A percentile compares a stretch with the other conserved stretches of the same genome.
phyloP scores from a whole-genome alignment of 2,888 invertebrate species.

The Ophion costatus region DNA sequence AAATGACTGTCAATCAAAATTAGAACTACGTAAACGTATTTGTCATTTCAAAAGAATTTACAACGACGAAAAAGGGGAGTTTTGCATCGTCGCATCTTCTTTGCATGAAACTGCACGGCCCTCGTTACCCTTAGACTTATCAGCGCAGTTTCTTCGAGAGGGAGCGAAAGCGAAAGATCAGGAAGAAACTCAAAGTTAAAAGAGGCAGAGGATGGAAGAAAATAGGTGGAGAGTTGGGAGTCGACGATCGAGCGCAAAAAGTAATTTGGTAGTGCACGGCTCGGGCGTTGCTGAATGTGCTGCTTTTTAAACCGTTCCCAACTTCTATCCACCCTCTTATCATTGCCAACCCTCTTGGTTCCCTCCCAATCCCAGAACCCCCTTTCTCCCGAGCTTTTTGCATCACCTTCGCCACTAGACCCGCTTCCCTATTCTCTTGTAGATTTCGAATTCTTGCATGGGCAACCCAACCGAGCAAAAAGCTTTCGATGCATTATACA shows the following conservation, averaged over 20 bases:
- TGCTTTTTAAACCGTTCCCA: constrained; percentile 67
- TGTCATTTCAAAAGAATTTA: too few relatives aligned
- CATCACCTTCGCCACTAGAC: constrained; percentile 55
- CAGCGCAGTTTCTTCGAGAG: constrained; percentile 9
- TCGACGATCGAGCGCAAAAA: constrained; percentile 71
- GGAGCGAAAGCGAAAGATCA: constrained; percentile 15
- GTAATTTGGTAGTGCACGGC: constrained; percentile 74
- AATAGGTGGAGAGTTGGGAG: constrained; percentile 65
- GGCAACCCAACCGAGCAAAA: constrained; percentile 30
- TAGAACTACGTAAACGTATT: too few relatives aligned
- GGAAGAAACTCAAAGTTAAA: background rate
- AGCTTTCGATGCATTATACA: background rate
- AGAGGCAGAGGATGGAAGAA: constrained; percentile 35
- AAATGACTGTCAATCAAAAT: too few relatives aligned
- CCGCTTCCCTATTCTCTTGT: constrained; percentile 53
- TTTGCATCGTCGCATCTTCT: constrained; percentile 1
- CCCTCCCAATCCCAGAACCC: constrained; percentile 4
- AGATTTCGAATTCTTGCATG: constrained; percentile 27
- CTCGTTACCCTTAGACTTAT: constrained; percentile 9
- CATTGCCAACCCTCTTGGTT: constrained; percentile 11
- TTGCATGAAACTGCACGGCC: background rate
- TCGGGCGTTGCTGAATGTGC: constrained; percentile 73
- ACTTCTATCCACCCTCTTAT: constrained; percentile 40
- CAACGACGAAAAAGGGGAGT: too few relatives aligned
- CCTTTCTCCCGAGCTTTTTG: constrained; percentile 19